Percentiles rank a stretch among this genome's conserved stretches.
Conservation (phyloP, 2,113 vertebrate species). For the Cynocephalus volans region DNA sequence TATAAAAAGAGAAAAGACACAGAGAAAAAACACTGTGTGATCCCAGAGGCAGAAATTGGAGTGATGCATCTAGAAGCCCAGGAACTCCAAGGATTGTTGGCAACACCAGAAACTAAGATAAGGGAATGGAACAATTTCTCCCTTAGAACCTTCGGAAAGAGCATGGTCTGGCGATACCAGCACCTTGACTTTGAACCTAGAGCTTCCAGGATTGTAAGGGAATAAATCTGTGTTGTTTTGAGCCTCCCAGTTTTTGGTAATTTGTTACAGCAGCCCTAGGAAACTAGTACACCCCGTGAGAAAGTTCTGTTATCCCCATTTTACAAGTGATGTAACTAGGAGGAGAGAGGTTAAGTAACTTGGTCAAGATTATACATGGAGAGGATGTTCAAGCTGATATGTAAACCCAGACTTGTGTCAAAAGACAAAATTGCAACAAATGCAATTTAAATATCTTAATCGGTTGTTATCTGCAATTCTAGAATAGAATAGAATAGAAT, state of each 20-base stretch:
- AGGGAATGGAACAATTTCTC: background rate
- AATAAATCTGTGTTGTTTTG: background rate
- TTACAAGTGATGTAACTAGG: background rate
- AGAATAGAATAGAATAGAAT: too few species aligned
- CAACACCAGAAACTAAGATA: background rate
- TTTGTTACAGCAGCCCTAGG: background rate
- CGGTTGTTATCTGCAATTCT: too few species aligned
- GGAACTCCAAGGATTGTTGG: background rate
- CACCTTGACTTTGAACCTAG: background rate
- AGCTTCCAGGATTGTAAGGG: background rate
- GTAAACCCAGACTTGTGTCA: background rate
- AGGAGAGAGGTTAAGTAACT: background rate
- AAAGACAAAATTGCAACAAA: too few species aligned
- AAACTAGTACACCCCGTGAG: background rate
- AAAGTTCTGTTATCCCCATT: background rate
- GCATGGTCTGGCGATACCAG: too few species aligned
- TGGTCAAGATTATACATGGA: too few species aligned
- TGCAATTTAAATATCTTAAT: too few species aligned
- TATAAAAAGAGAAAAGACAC: background rate
- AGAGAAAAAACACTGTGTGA: background rate
- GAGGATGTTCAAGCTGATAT: background rate
- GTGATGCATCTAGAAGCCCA: background rate
- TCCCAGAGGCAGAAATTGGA: rapidly evolving
- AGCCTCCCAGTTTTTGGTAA: background rate
- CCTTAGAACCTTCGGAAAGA: background rate